Base-by-base conservation (phyloP, 1,140 invertebrate genomes). In the Carposina sasakii region DNA sequence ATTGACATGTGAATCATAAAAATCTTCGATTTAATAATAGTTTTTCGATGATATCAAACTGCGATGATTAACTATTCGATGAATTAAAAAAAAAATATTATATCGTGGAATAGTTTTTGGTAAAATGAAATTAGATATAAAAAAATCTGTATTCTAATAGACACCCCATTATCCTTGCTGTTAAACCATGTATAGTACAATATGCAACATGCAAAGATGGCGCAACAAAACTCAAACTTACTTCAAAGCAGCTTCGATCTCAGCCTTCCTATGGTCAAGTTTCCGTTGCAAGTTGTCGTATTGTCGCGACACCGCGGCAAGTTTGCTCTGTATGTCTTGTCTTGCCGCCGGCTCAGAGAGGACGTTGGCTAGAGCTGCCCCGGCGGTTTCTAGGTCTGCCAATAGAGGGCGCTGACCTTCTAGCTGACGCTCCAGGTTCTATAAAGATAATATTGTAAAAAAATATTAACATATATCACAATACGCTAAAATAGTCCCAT, bases 271-370 rank as follows among this genome's bases (percentile, higher is more conserved):
- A 54, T 94, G 92, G 71, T 96, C 95, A 46, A 97, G 77, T 84
- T 97, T 96, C 87, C 94, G 91, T 63, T 96, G 94, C 42, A 97
- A 85, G 34, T 92, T 91, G 60, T 92, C 92, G 67, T 96, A 96
- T 67, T 95, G 89, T 36, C 94, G 88, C n/a, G 91, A 93, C 17
- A 96, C 89, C 2, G 92, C 91, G 0, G 91, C 88, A 16, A 98
- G 86, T 76, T 98, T 97, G 39, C 90, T 91, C 81, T 94, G 94
- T 43, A 98, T 95, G 75, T 99, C 96, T 19, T 92, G 92, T 50
- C 94, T 91, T 0, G 95, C 95, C 0, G 94, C 92, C 3, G 95
- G 90, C 82, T 98, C 96, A 48, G 94, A 94, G n/a, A 98, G 85
- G 36, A 96, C 94, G 48, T 94, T 91, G 66, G 92, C 94, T 0